A percentile compares a stretch with the other conserved stretches of the same genome.
Evolutionary conservation across 2,113 vertebrate species (phyloP).

Genomic region (Aphyosemion australe): DNA sequence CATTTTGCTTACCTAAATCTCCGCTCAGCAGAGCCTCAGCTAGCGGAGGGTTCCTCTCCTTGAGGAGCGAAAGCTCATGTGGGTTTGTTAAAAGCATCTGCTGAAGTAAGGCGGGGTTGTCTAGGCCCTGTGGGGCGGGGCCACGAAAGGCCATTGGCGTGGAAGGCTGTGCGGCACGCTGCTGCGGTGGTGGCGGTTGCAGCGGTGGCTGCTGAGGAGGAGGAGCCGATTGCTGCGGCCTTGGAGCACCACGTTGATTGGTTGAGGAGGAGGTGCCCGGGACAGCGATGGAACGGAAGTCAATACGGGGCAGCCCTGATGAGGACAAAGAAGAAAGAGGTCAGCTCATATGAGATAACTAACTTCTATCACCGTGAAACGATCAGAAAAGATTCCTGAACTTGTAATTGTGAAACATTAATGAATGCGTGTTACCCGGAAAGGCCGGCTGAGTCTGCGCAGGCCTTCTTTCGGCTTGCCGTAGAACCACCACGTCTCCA

Average conservation of each 20-base stretch:
- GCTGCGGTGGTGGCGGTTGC: constrained; percentile 29
- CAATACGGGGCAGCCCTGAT: constrained; percentile 92
- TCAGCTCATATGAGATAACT: background rate
- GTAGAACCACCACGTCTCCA: constrained; percentile 93
- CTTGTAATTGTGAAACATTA: background rate
- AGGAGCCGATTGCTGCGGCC: constrained; percentile 48
- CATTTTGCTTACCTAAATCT: constrained; percentile 86
- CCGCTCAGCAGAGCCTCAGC: constrained; percentile 96
- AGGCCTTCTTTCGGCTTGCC: constrained; percentile 85
- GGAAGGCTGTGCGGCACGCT: constrained; percentile 51
- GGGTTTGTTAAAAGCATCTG: constrained; percentile 96
- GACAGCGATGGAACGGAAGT: constrained; percentile 95
- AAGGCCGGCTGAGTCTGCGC: constrained; percentile 73
- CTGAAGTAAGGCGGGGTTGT: constrained; percentile 90
- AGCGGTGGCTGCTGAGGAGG: constrained; percentile 22
- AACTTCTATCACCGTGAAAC: background rate
- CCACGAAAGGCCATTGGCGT: constrained; percentile 56
- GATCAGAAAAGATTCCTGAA: too few species aligned
- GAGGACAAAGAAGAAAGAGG: background rate
- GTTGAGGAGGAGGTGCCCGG: constrained; percentile 84
- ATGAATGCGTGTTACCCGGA: constrained; percentile 47
- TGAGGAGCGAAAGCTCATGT: constrained; percentile 95
- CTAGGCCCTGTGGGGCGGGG: constrained; percentile 88
- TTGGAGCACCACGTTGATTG: constrained; percentile 54
- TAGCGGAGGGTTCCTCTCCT: constrained; percentile 94